These are phyloP conservation scores for Cheirogaleus medius DNA, from an alignment of 2,113 vertebrate species.

Conservation along the genomic window DNA sequence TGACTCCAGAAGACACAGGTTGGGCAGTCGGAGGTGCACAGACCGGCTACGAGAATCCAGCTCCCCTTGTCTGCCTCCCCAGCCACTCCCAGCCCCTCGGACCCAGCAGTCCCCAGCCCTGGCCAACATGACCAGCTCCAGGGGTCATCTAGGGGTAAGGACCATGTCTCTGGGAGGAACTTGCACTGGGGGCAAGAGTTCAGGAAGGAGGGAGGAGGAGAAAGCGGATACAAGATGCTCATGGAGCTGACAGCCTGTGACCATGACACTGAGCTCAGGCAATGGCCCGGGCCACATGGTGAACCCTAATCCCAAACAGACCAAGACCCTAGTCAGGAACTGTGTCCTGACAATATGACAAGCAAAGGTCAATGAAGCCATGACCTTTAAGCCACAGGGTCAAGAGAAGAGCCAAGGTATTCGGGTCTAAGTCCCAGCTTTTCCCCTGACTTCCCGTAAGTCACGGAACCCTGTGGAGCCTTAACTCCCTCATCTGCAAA, in stretches of 20 bases:
- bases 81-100: background rate
- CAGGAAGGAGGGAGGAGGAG: background rate
- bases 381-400: background rate
- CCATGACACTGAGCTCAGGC: background rate
- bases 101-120: background rate
- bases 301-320: background rate
- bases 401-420: background rate
- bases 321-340: background rate
- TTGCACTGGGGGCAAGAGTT: background rate
- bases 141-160: background rate
- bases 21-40: background rate
- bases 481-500: background rate
- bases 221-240: background rate
- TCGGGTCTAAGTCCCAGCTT: background rate
- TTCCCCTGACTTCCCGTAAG: background rate
- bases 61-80: fast-evolving
- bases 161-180: fast-evolving
- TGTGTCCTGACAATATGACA: background rate
- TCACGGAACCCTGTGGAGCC: background rate
- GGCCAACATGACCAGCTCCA: background rate
- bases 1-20: background rate
- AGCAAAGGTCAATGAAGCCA: background rate
- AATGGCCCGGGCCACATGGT: fast-evolving
- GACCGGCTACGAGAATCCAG: background rate
- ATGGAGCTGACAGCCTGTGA: background rate